Evolutionary conservation across 2,113 vertebrate genomes (phyloP), one percentile per base, ranked within the genome.

Genomic region (Dendropsophus ebraccatus): DNA sequence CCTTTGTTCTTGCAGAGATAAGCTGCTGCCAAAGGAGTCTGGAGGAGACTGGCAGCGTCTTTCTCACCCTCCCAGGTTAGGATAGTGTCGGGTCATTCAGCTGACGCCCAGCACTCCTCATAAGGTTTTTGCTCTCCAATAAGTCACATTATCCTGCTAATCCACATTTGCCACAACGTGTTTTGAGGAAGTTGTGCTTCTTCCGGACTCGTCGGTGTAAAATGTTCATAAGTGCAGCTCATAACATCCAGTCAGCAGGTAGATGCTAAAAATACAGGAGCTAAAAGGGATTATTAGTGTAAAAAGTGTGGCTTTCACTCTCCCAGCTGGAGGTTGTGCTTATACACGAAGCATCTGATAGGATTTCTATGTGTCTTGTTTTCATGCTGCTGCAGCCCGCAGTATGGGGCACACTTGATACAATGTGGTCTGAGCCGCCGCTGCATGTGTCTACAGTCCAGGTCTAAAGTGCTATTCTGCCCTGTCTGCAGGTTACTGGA

Each of bases 301-400:
- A 32, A 70, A 10, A 70, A 70, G 67, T 41, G 19, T 17, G 32
- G 67, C 67, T 70, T 70, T 70, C 67, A 70, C 67, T 32, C 67
- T 70, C 67, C 67, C 67, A 70, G 67, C 67, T 41, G 67, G 67
- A 70, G 67, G 67, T 41, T 70, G 67, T 11, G 67, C 67, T 70
- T 23, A 37, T 23, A 70, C 17, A 32, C 9, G 35, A 70, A 11
- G 67, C 35, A 2, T 70, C 32, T 25, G 67, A 21, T 7, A 30
- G 67, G 35, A 70, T 70, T 70, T 70, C 67, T 41, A 11, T 41
- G 67, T 11, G 1, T 28, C 16, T 10, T 14, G 8, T 69, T 21
- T 70, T 70, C 67, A 21, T 70, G 67, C 67, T 70, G 67, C 28
- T 2, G 65, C 32, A 8, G 32, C 17, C 0, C 67, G 19, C 35